Evolutionary conservation across 1,140 invertebrate genomes (phyloP).

Genomic region (Chironomus tepperi): DNA sequence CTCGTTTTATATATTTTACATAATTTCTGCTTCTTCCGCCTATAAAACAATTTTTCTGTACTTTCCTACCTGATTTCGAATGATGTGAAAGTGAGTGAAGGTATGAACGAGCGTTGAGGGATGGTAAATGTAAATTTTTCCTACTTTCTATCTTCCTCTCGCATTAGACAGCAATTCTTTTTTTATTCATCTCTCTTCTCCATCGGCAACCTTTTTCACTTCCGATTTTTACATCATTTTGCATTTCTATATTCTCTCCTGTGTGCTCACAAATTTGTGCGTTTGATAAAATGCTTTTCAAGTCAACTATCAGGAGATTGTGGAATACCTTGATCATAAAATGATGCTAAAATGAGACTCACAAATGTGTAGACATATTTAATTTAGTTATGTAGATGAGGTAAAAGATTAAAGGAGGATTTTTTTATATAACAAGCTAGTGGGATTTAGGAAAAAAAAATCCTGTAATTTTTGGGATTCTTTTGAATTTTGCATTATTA

Average conservation of each 20-base stretch:
- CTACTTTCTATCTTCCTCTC: neutral
- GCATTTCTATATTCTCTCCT: neutral
- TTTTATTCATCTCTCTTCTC: neutral
- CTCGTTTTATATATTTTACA: neutral
- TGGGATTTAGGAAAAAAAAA: no score
- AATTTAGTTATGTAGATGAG: no score
- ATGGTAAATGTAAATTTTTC: slow-evolving; percentile 3
- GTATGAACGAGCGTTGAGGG: neutral
- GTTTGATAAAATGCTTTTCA: slow-evolving; percentile 14
- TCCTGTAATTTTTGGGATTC: no score
- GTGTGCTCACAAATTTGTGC: slow-evolving; percentile 3
- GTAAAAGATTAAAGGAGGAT: no score
- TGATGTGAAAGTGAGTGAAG: neutral
- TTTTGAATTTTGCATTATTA: no score
- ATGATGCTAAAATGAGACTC: no score
- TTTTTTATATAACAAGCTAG: no score
- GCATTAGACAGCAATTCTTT: neutral
- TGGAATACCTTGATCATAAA: no score
- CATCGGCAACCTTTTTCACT: neutral
- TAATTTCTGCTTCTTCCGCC: no score
- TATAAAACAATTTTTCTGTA: no score
- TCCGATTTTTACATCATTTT: slow-evolving; percentile 4
- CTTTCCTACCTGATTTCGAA: no score
- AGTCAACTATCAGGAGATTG: neutral
- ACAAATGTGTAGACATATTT: no score